Base-by-base conservation (phyloP, 2,797 vertebrate genomes). In the Phrynocephalus vlangalii region DNA sequence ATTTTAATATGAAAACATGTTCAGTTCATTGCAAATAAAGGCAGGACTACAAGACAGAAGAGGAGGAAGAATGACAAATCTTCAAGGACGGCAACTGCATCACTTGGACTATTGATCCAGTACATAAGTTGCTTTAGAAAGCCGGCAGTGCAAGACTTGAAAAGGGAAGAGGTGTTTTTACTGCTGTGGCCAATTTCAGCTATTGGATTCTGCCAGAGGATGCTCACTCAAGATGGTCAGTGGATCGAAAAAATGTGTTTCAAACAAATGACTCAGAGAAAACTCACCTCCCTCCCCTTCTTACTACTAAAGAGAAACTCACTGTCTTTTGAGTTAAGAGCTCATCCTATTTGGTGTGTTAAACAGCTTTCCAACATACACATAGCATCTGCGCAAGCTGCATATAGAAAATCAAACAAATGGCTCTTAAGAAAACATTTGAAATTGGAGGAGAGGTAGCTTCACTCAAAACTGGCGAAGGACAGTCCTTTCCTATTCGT, bases 371-470 rank as follows among this genome's bases (percentile, higher is more conserved):
- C 83, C 82, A 90, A 94, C 87, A 72, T 63, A 72, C 70, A 72
- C 0, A 0, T 1, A 6, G 86, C 82, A 94, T 89, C 86, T 92
- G 91, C 78, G 70, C 71, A 85, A 86, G 77, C 79, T 88, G 79
- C 81, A 87, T 50, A 87, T 44, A 88, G 86, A 89, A 93, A 94
- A 91, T 79, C 78, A 94, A 93, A 93, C 88, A 90, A 90, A 80
- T 87, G 89, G 5, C 30, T 93, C 77, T 79, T 6, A 71, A 85
- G 77, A 89, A 94, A 91, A 82, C 48, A 24, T 85, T 87, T 82
- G 82, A 72, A 71, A 94, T 91, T 88, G 85, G 52, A 95, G 89
- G 52, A 89, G 70, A 79, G 67, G 67, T 44, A 83, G 33, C 1
- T 33, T 30, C 22, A 81, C 28, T 13, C 83, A 24, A 91, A 78